These are phyloP conservation scores for Oryzias woworae DNA, from an alignment of 2,113 vertebrate species.

Conservation along the genomic window DNA sequence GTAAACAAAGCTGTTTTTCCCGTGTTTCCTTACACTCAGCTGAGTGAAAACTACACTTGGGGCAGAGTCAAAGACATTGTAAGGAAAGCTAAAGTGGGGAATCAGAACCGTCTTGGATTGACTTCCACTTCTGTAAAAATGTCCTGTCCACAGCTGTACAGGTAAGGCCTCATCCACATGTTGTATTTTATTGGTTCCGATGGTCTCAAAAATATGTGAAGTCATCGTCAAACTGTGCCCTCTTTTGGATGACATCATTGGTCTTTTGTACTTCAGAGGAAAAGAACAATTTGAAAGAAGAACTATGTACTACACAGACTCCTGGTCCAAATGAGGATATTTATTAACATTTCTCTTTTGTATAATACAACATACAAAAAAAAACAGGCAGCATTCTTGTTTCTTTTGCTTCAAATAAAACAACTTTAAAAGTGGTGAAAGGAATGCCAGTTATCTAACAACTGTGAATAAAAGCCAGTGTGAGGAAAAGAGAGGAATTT, in stretches of 20 bases:
- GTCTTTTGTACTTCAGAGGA: too few species aligned
- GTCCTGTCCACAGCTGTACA: slow-evolving; percentile 86
- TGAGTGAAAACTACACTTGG: slow-evolving; percentile 79
- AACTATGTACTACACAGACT: too few species aligned
- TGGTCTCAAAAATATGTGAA: too few species aligned
- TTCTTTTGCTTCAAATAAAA: background rate
- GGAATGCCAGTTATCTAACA: slow-evolving; percentile 34
- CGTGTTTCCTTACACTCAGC: slow-evolving; percentile 23
- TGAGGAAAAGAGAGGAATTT: background rate
- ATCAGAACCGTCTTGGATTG: slow-evolving; percentile 77
- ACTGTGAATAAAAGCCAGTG: slow-evolving; percentile 15
- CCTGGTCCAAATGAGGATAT: too few species aligned
- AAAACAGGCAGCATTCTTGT: background rate
- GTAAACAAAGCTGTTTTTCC: too few species aligned
- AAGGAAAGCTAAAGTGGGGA: slow-evolving; percentile 77
- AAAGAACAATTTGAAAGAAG: too few species aligned
- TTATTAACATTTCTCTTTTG: too few species aligned
- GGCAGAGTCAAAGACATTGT: slow-evolving; percentile 81
- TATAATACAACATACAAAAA: too few species aligned
- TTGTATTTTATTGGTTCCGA: background rate
- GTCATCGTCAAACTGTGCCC: too few species aligned
- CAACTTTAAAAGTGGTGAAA: background rate
- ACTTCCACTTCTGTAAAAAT: slow-evolving; percentile 80
- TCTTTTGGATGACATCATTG: too few species aligned
- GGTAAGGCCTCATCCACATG: slow-evolving; percentile 55